These are phyloP conservation scores for Nephrotoma appendiculata DNA, from an alignment of 2,888 invertebrate genomes.

Conservation along the genomic window DNA sequence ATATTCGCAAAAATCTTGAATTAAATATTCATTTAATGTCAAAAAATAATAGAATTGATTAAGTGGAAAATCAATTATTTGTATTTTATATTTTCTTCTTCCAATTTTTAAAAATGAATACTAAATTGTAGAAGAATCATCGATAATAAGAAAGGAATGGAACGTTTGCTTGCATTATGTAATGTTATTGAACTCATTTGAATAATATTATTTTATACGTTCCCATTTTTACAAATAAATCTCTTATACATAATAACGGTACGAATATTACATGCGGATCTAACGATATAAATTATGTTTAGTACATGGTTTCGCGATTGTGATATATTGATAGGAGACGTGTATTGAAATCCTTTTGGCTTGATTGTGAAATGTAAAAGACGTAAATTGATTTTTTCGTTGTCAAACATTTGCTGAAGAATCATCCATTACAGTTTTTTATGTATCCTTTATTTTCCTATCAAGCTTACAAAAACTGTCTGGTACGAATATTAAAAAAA, in stretches of 20 bases:
- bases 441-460: background rate
- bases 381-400: background rate
- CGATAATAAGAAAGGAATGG: too few relatives aligned
- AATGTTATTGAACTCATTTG: background rate
- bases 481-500: background rate
- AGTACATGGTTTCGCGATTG: background rate
- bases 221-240: too few relatives aligned
- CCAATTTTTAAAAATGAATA: too few relatives aligned
- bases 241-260: background rate
- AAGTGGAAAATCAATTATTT: too few relatives aligned
- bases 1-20: too few relatives aligned
- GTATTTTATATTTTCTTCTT: too few relatives aligned
- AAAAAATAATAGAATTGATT: too few relatives aligned
- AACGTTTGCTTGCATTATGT: background rate
- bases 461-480: background rate
- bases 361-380: background rate
- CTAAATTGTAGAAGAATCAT: too few relatives aligned
- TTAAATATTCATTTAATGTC: too few relatives aligned
- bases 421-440: background rate
- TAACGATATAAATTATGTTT: background rate
- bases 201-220: too few relatives aligned
- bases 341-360: background rate
- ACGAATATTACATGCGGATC: background rate
- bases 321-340: background rate
- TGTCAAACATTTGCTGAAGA: background rate